phyloP scores from a whole-genome alignment of 1,140 invertebrate species.

The Cotesia chilonis region DNA sequence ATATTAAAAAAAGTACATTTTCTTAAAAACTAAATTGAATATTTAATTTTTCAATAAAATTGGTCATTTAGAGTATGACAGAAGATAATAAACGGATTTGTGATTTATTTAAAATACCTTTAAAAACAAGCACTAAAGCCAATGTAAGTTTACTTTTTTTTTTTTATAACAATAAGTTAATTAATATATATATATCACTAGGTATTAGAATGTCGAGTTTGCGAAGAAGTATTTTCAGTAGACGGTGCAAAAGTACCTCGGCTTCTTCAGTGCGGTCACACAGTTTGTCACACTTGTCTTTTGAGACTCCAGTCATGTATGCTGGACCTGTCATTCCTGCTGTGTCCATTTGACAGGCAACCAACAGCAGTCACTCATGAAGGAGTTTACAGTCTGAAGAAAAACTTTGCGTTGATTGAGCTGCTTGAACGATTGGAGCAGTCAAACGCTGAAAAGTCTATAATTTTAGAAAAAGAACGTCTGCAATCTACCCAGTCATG shows the following conservation, averaged over 20 bases:
- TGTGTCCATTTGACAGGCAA: conserved; percentile 72
- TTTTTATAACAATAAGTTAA: too few species aligned
- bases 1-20: too few species aligned
- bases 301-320: conserved; percentile 62
- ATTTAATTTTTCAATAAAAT: too few species aligned
- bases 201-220: conserved; percentile 72
- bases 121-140: too few species aligned
- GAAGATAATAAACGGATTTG: too few species aligned
- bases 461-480: conserved; percentile 64
- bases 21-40: too few species aligned
- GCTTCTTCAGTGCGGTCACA: conserved; percentile 72
- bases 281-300: conserved; percentile 71
- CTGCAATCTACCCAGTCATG: conserved; percentile 66
- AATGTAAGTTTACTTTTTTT: too few species aligned
- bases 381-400: conserved; percentile 72
- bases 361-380: conserved; percentile 68
- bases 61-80: too few species aligned
- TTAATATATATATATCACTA: conserved; percentile 34
- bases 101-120: too few species aligned
- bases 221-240: conserved; percentile 71
- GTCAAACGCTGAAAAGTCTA: conserved; percentile 55
- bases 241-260: conserved; percentile 72
- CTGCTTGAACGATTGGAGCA: conserved; percentile 69
- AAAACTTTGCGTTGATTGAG: conserved; percentile 73
- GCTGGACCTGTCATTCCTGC: conserved; percentile 59